phyloP scores from a whole-genome alignment of 2,797 vertebrate genomes.

The Acanthurus tractus region DNA sequence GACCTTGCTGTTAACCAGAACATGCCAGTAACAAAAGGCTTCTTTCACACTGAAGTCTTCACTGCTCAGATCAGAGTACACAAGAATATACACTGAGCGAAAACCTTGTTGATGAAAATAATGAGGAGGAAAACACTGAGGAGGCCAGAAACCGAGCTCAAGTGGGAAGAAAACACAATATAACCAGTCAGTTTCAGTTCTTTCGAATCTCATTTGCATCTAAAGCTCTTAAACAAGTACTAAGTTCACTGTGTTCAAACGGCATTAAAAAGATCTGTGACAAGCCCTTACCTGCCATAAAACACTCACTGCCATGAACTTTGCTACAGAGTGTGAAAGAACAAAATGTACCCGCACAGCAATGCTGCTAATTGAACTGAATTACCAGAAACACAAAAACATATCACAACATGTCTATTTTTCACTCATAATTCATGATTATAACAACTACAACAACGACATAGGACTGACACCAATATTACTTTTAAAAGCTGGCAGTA shows the following conservation, averaged over 20 bases:
- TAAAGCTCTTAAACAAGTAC: slow-evolving; percentile 8
- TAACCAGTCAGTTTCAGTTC: slow-evolving; percentile 5
- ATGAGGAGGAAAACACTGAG: not conserved
- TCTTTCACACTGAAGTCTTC: slow-evolving; percentile 1
- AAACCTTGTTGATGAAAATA: slow-evolving; percentile 3
- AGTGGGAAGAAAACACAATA: not conserved
- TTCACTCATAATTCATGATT: no score
- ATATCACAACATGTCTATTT: no score
- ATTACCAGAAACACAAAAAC: not conserved
- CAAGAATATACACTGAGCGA: slow-evolving; percentile 4
- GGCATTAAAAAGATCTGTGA: not conserved
- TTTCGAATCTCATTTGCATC: slow-evolving; percentile 7
- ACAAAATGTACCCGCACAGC: not conserved
- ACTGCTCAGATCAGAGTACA: not conserved
- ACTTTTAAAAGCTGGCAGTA: not conserved
- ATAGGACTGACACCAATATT: not conserved
- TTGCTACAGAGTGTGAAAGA: not conserved
- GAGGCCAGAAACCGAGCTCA: not conserved
- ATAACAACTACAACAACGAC: no score
- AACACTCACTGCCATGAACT: slow-evolving; percentile 4
- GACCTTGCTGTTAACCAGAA: not conserved
- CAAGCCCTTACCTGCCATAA: slow-evolving; percentile 18
- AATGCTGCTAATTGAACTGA: not conserved
- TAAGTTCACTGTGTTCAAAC: not conserved
- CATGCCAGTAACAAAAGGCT: not conserved